Percentiles rank a stretch among this genome's conserved stretches.
Evolutionary conservation across 2,113 vertebrate genomes (phyloP).

Genomic region (Gnathonemus echidnorhynchus): DNA sequence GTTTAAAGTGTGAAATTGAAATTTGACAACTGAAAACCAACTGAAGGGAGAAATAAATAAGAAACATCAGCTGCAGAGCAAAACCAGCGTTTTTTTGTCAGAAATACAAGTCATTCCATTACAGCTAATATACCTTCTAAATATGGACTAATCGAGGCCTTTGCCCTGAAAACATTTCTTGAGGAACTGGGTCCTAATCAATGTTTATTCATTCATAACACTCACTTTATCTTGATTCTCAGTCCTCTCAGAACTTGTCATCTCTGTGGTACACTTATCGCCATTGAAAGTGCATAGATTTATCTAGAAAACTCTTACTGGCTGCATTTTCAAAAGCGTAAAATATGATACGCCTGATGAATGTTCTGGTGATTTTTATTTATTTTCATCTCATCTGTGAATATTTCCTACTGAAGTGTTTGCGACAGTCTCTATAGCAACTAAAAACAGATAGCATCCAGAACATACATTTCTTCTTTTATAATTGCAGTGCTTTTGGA

Average conservation of each 20-base stretch:
- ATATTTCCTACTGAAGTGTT: neutral
- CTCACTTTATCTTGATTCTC: neutral
- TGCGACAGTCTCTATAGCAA: neutral
- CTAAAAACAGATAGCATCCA: neutral
- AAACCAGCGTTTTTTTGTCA: neutral
- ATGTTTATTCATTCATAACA: neutral
- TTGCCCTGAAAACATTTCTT: neutral
- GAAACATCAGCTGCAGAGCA: neutral
- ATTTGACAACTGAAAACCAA: conserved; percentile 29
- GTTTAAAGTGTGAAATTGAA: conserved; percentile 39
- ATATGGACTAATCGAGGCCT: neutral
- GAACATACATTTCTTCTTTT: neutral
- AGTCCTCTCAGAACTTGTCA: neutral
- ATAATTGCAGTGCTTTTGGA: neutral
- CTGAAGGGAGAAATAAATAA: conserved; percentile 25
- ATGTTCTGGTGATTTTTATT: conserved; percentile 9
- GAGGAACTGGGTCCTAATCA: neutral
- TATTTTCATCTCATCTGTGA: conserved; percentile 5
- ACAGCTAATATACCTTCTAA: conserved; percentile 1
- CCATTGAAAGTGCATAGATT: neutral
- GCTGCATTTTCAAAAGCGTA: conserved; percentile 1
- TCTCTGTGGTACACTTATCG: neutral
- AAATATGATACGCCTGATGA: neutral
- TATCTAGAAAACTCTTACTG: neutral
- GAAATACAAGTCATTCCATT: conserved; percentile 22